Base-by-base conservation (phyloP, 2,797 vertebrate species). In the Bovichtus diacanthus region DNA sequence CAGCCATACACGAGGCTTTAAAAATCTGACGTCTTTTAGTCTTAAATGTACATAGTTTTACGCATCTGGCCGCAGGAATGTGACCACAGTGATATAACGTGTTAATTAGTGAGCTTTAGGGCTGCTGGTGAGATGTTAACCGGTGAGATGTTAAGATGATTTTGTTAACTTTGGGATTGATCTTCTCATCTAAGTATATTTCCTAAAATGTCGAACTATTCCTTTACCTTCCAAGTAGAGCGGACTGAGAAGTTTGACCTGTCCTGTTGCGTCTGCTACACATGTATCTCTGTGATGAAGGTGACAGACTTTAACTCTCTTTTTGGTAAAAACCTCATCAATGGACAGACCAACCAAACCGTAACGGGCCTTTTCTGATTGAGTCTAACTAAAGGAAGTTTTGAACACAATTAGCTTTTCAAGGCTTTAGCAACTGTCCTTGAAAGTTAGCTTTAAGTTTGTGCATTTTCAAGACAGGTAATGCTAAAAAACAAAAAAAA, bases 401-500 rank as follows among this genome's bases (percentile, higher is more conserved):
- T 61, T 44, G 9, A 74, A 76, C 38, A 74, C 36, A 31, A 38
- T 47, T 9, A 38, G 41, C 41, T 64, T 78, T 68, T 58, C 41
- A 64, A 69, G 46, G 41, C 56, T 43, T 59, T 15, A 44, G 46
- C 54, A 55, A 34, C 38, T 18, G 19, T 58, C 39, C 44, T 59
- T 76, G 18, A 78, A 67, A 43, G 63, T 49, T 66, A 61, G 64
- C 41, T 74, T 66, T 58, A 46, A 18, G 18, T 82, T 70, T 77
- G 85, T 74, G 63, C 74, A 66, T 63, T 34, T 23, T 85, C 70
- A 68, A 65, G 59, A 83, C 50, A 80, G 74, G 72, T 65, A 82
- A 59, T 65, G 58, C 70, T 78, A 67, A 56, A 76, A 86, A n/a
- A n/a, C n/a, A n/a, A n/a, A n/a, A n/a, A n/a, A n/a, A n/a, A n/a